phyloP scores from a whole-genome alignment of 1,140 invertebrate species.

The Ditylenchus dipsaci region DNA sequence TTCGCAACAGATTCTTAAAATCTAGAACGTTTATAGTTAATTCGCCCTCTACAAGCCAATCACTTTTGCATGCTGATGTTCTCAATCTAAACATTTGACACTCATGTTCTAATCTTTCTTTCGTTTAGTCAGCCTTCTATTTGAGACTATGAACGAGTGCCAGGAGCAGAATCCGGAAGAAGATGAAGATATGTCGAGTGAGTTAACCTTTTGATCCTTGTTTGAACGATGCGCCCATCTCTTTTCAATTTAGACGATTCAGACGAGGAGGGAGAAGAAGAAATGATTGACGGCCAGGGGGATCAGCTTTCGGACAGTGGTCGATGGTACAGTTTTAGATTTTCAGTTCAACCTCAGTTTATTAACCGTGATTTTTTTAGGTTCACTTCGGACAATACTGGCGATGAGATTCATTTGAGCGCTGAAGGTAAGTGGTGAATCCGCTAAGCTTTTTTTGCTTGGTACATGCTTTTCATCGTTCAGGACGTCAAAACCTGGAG shows the following conservation, averaged over 20 bases:
- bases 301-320: slow-evolving; percentile 4
- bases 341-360: too few relatives aligned
- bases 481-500: not conserved
- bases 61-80: too few relatives aligned
- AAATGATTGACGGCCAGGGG: not conserved
- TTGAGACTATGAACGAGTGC: slow-evolving; percentile 15
- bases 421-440: not conserved
- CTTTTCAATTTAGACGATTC: slow-evolving; percentile 1
- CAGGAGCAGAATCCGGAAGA: slow-evolving; percentile 19
- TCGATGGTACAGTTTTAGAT: not conserved
- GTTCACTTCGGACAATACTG: slow-evolving; percentile 15
- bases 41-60: too few relatives aligned
- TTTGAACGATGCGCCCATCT: not conserved
- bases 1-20: too few relatives aligned
- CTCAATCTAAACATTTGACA: too few relatives aligned
- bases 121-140: slow-evolving; percentile 11
- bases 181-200: slow-evolving; percentile 13
- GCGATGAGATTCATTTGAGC: slow-evolving; percentile 8
- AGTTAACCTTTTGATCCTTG: not conserved
- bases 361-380: not conserved
- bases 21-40: too few relatives aligned
- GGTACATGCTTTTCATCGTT: too few relatives aligned
- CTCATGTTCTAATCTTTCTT: too few relatives aligned
- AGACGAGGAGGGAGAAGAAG: slow-evolving; percentile 6
- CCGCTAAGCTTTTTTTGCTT: too few relatives aligned